These are phyloP conservation scores for Machaerirhynchus nigripectus DNA, from an alignment of 2,113 vertebrate genomes.

Conservation along the genomic window DNA sequence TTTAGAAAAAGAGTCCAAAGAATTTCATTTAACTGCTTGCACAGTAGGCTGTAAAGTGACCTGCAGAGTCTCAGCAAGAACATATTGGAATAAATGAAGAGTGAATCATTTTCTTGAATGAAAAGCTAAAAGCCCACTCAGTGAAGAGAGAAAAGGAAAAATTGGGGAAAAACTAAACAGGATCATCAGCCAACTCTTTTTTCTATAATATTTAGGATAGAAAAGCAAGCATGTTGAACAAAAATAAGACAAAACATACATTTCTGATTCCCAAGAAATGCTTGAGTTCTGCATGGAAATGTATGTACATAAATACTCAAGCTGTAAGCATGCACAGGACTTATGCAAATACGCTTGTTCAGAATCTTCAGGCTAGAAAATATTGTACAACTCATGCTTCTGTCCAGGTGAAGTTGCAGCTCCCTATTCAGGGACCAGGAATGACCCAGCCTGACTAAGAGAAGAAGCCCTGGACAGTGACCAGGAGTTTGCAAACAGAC, in stretches of 20 bases:
- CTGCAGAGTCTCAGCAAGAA: neutral
- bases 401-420: neutral
- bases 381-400: neutral
- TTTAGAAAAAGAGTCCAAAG: constrained; percentile 10
- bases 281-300: neutral
- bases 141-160: neutral
- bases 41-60: neutral
- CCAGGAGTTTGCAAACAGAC: neutral
- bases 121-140: neutral
- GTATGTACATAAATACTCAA: neutral
- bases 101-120: constrained; percentile 40
- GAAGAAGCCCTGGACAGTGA: neutral
- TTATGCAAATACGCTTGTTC: accelerated
- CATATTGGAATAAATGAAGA: neutral
- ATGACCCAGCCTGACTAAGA: neutral
- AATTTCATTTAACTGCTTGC: constrained; percentile 34
- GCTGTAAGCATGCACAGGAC: neutral
- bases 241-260: neutral
- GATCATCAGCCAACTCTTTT: neutral
- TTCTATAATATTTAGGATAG: neutral
- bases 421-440: neutral
- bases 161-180: neutral
- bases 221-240: neutral
- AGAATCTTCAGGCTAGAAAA: neutral
- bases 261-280: neutral